These are phyloP conservation scores for Pseudococcus viburni DNA, from an alignment of 2,888 invertebrate genomes.

Conservation along the genomic window DNA sequence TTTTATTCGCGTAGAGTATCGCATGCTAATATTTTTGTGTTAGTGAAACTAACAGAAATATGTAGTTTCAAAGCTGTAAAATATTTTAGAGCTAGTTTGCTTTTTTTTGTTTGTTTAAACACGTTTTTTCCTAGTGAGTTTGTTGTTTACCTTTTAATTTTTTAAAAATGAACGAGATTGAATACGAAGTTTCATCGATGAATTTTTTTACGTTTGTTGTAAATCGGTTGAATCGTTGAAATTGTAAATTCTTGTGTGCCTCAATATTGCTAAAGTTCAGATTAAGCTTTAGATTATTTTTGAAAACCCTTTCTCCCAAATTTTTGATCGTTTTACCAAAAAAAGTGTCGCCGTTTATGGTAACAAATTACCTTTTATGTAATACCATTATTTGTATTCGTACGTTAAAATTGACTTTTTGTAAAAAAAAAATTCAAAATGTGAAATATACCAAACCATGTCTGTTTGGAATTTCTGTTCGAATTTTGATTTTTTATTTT, in stretches of 20 bases:
- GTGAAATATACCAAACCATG: constrained; percentile 1
- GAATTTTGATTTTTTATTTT: background rate
- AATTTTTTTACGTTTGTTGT: background rate
- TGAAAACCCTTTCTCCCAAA: background rate
- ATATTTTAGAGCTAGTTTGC: background rate
- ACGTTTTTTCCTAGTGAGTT: background rate
- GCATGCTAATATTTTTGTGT: constrained; percentile 4
- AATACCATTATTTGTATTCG: background rate
- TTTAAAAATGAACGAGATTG: background rate
- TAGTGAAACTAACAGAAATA: background rate
- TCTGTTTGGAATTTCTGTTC: background rate
- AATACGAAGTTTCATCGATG: background rate
- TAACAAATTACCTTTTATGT: background rate
- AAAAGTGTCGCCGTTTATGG: background rate
- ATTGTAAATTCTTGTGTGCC: background rate
- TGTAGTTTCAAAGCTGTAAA: background rate
- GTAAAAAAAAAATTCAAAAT: background rate
- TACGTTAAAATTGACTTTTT: background rate
- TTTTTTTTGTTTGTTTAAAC: background rate
- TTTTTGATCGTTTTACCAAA: background rate
- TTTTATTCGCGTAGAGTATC: constrained; percentile 23
- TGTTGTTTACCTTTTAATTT: background rate
- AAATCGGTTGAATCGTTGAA: background rate
- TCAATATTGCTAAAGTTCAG: background rate
- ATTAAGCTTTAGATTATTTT: background rate